phyloP scores from a whole-genome alignment of 2,888 invertebrate species.

The Apodemia duryi region DNA sequence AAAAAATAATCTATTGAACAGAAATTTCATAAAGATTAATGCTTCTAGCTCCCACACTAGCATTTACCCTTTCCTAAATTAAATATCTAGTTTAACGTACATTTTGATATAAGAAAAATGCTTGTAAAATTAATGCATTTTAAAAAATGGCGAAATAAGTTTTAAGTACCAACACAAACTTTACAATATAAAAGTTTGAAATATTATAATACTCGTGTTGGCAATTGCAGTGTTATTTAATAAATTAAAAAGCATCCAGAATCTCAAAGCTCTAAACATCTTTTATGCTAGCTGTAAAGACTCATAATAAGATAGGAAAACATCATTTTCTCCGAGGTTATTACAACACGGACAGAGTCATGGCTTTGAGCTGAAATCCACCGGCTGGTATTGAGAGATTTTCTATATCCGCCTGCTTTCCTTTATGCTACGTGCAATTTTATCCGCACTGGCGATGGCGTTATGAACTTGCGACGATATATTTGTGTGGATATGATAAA shows the following conservation, averaged over 20 bases:
- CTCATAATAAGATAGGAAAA: slow-evolving; percentile 27
- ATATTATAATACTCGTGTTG: too few species aligned
- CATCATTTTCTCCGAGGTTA: slow-evolving; percentile 45
- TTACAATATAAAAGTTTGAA: too few species aligned
- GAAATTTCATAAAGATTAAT: too few species aligned
- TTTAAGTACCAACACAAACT: too few species aligned
- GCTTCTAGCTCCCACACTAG: too few species aligned
- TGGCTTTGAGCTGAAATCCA: slow-evolving; percentile 59
- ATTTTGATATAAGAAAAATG: too few species aligned
- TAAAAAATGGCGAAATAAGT: too few species aligned
- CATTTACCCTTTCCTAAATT: too few species aligned
- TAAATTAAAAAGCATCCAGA: not conserved
- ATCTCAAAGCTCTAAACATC: slow-evolving; percentile 2
- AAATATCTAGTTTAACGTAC: too few species aligned
- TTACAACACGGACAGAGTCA: slow-evolving; percentile 55
- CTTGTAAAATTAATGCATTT: too few species aligned
- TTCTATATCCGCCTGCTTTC: slow-evolving; percentile 77
- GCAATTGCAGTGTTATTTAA: not conserved
- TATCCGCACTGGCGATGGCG: slow-evolving; percentile 57
- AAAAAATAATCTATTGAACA: too few species aligned
- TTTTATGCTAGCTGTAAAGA: slow-evolving; percentile 5
- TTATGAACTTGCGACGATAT: slow-evolving; percentile 56
- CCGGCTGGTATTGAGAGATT: slow-evolving; percentile 71
- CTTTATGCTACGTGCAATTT: slow-evolving; percentile 77
- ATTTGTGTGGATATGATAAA: slow-evolving; percentile 40